phyloP scores from a whole-genome alignment of 2,113 vertebrate genomes.

The Mustela lutreola region DNA sequence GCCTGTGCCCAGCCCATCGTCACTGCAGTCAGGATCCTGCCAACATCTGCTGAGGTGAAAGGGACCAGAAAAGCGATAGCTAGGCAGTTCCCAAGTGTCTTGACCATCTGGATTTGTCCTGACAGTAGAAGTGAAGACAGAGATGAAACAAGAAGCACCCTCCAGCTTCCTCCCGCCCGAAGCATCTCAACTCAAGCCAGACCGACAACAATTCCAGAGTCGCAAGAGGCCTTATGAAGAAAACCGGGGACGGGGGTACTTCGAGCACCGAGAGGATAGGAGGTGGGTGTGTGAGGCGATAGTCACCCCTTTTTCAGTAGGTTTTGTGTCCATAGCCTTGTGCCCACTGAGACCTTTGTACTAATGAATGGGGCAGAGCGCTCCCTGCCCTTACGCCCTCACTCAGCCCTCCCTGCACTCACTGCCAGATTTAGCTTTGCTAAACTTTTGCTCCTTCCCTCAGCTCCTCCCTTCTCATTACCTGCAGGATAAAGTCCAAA shows the following conservation, averaged over 20 bases:
- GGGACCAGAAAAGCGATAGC: neutral
- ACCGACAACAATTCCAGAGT: conserved; percentile 83
- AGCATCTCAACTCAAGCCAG: conserved; percentile 74
- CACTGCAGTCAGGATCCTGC: neutral
- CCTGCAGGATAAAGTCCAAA: neutral
- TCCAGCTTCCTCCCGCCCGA: conserved; percentile 72
- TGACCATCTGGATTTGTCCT: conserved; percentile 53
- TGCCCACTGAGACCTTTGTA: neutral
- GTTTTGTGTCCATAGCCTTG: neutral
- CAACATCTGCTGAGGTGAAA: neutral
- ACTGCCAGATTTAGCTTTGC: neutral
- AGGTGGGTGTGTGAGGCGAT: conserved; percentile 84
- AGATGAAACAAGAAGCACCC: conserved; percentile 82
- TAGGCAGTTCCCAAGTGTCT: neutral
- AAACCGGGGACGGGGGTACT: conserved; percentile 89
- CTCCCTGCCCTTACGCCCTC: neutral
- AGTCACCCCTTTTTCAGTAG: neutral
- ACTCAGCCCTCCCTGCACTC: neutral
- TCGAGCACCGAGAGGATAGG: conserved; percentile 93
- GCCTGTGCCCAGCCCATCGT: neutral
- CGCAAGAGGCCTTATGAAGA: conserved; percentile 93
- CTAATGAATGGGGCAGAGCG: neutral
- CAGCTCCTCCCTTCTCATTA: neutral
- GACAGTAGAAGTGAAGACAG: conserved; percentile 83
- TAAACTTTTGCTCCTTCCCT: neutral